Conservation (phyloP, 2,797 vertebrate species). For the Hypotaenidia philippensis region DNA sequence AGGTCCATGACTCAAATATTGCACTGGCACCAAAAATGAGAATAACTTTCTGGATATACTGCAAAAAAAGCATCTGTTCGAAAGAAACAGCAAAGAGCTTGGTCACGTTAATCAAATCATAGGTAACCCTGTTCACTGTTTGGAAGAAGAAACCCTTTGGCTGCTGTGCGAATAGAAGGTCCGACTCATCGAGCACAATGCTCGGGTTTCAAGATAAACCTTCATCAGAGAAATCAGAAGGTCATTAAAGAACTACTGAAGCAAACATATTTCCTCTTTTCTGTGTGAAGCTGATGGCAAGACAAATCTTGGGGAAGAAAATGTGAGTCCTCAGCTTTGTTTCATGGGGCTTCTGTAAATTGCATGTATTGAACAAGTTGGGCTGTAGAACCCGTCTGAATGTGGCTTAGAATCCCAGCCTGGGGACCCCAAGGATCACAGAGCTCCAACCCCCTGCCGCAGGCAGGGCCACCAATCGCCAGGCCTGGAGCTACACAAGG, state of each 20-base stretch:
- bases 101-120: background rate
- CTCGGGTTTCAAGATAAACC: background rate
- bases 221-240: background rate
- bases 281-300: background rate
- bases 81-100: background rate
- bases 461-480: too few relatives aligned
- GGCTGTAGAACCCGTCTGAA: background rate
- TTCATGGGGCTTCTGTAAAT: background rate
- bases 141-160: background rate
- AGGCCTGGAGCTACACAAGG: too few relatives aligned
- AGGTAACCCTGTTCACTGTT: background rate
- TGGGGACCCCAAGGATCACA: too few relatives aligned
- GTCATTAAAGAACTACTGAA: background rate
- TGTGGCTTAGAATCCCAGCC: too few relatives aligned
- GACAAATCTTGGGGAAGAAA: background rate
- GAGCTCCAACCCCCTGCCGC: too few relatives aligned
- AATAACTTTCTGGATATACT: background rate
- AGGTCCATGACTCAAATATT: background rate
- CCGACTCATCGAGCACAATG: fast-evolving
- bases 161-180: background rate
- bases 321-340: too few relatives aligned
- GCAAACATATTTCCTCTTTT: background rate
- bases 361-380: background rate
- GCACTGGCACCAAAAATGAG: background rate
- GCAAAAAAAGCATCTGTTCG: background rate